A percentile compares a stretch with the other conserved stretches of the same genome.
Evolutionary conservation across 2,113 vertebrate genomes (phyloP).

Genomic region (Bambusicola thoracicus): DNA sequence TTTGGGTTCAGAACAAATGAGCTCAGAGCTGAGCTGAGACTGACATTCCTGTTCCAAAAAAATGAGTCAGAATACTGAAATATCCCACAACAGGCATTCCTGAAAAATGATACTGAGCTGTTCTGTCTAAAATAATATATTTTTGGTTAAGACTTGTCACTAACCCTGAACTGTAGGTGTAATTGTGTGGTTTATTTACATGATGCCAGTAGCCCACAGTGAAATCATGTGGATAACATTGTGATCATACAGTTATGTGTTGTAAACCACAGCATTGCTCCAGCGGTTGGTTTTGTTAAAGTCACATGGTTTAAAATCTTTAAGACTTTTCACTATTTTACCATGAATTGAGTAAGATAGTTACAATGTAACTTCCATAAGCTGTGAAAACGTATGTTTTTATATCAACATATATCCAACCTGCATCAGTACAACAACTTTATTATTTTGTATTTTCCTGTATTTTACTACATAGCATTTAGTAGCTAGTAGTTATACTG

Average conservation of each 20-base stretch:
- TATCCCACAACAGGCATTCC: background rate
- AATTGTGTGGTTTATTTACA: background rate
- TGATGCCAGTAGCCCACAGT: background rate
- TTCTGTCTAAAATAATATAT: background rate
- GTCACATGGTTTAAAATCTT: background rate
- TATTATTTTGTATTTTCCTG: background rate
- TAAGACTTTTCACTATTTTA: background rate
- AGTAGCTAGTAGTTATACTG: background rate
- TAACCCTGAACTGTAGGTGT: background rate
- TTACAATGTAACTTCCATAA: background rate
- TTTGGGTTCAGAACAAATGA: background rate
- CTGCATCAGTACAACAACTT: background rate
- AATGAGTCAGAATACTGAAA: background rate
- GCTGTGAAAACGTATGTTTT: background rate
- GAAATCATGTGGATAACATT: background rate
- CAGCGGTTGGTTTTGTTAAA: background rate
- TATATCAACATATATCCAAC: background rate
- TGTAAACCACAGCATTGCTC: background rate
- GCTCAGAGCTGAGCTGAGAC: background rate
- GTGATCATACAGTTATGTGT: background rate
- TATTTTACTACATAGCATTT: background rate
- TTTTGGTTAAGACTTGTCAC: background rate
- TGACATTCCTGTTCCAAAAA: background rate
- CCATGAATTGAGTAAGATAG: background rate
- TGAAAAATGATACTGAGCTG: background rate